Conservation (phyloP, 35 echinoderm and acorn worm species). For the Amphiura filiformis region DNA sequence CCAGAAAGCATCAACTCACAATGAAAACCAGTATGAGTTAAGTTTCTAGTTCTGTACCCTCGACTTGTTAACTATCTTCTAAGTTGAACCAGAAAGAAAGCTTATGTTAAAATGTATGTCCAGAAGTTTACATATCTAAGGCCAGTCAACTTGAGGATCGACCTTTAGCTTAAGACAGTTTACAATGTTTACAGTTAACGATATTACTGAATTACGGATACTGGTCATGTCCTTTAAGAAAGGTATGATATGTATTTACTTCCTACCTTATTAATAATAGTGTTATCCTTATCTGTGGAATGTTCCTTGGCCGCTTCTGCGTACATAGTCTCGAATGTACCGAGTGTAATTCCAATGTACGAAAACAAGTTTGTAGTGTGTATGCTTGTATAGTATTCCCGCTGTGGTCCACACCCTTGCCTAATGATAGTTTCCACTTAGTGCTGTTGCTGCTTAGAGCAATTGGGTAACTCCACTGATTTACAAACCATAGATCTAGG, state of each 20-base stretch:
- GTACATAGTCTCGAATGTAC: background rate
- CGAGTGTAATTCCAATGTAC: background rate
- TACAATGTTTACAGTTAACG: too few species aligned
- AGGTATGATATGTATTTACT: background rate
- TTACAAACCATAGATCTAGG: background rate
- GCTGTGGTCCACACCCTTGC: background rate
- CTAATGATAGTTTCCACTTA: background rate
- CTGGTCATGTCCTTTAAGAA: too few species aligned
- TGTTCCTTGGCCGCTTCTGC: background rate
- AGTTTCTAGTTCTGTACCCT: too few species aligned
- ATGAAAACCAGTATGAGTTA: too few species aligned
- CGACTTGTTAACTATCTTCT: too few species aligned
- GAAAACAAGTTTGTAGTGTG: background rate
- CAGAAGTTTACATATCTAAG: too few species aligned
- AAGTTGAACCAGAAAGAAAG: too few species aligned
- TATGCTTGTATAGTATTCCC: background rate
- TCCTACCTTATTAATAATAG: background rate
- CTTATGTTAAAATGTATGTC: too few species aligned
- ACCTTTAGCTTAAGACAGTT: too few species aligned
- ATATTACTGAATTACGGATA: too few species aligned
- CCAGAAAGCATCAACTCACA: too few species aligned
- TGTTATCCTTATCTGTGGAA: slow-evolving; percentile 1
- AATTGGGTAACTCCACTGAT: background rate
- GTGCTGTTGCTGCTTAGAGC: background rate
- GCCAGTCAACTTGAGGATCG: too few species aligned